These are phyloP conservation scores for Mastigias papua DNA, from an alignment of 30 jellyfish, hydroid and myxozoan genomes.

Conservation along the genomic window DNA sequence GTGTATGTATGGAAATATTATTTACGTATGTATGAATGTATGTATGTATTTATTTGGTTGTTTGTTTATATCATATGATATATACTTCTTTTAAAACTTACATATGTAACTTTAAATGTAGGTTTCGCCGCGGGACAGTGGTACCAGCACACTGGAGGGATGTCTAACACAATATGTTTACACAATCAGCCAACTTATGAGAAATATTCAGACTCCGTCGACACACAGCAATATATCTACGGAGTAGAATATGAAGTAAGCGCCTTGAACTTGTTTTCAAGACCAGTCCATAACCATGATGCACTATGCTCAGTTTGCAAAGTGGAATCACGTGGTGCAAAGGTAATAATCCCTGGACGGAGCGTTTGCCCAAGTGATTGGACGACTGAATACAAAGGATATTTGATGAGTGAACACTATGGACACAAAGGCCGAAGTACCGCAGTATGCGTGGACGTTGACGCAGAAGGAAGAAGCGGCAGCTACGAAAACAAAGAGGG, in stretches of 20 bases:
- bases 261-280: slow-evolving; percentile 33
- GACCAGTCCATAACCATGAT: slow-evolving; percentile 48
- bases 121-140: slow-evolving; percentile 87
- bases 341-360: slow-evolving; percentile 94
- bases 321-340: slow-evolving; percentile 65
- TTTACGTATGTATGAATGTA: too few relatives aligned
- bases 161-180: slow-evolving; percentile 91
- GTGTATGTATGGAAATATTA: too few relatives aligned
- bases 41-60: too few relatives aligned
- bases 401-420: slow-evolving; percentile 84
- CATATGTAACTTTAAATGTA: too few relatives aligned
- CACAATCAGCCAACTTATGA: slow-evolving; percentile 74
- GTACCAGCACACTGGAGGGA: slow-evolving; percentile 90
- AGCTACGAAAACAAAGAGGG: slow-evolving; percentile 30
- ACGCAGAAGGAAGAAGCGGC: slow-evolving; percentile 52
- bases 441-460: slow-evolving; percentile 89
- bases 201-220: slow-evolving; percentile 57
- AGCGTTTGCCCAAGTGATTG: slow-evolving; percentile 90
- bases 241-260: slow-evolving; percentile 84
- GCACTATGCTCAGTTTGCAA: slow-evolving; percentile 91
- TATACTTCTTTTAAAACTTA: too few relatives aligned
- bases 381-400: slow-evolving; percentile 88
- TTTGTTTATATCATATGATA: too few relatives aligned
- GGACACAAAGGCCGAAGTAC: slow-evolving; percentile 82
- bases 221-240: slow-evolving; percentile 60